Evolutionary conservation across 2,113 vertebrate species (phyloP).

Genomic region (Bombycilla garrulus): DNA sequence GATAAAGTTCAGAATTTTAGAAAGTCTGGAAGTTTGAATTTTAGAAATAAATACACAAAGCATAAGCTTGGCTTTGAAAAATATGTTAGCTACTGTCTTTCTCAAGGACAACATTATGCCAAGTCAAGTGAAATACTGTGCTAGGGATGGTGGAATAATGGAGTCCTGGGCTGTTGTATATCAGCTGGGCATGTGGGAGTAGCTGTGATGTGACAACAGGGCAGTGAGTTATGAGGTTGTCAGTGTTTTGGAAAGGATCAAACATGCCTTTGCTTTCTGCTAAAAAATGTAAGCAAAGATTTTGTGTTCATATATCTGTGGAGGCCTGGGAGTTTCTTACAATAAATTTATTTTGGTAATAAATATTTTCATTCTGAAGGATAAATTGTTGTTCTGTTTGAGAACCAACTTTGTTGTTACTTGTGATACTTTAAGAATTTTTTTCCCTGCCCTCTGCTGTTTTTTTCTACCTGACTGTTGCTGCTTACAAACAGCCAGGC

Average conservation of each 20-base stretch:
- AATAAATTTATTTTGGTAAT: not conserved
- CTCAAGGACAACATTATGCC: not conserved
- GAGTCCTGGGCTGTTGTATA: not conserved
- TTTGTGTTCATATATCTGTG: not conserved
- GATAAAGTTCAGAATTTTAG: not conserved
- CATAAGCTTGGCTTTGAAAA: not conserved
- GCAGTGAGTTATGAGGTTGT: not conserved
- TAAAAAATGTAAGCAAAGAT: not conserved
- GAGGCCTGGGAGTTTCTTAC: not conserved
- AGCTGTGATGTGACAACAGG: rapidly evolving
- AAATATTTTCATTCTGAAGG: not conserved
- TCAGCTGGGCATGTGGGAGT: not conserved
- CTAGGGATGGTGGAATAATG: not conserved
- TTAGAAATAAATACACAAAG: not conserved
- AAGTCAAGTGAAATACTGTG: not conserved
- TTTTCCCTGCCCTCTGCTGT: not conserved
- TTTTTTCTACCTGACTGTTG: not conserved
- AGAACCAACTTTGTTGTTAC: not conserved
- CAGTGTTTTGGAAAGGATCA: not conserved
- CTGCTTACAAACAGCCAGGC: not conserved
- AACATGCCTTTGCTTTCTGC: not conserved
- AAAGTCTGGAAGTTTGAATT: not conserved
- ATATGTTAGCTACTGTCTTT: not conserved
- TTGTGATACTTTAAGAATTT: not conserved
- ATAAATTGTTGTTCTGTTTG: not conserved